phyloP scores from a whole-genome alignment of 1,140 invertebrate species.

The Papilio glaucus region DNA sequence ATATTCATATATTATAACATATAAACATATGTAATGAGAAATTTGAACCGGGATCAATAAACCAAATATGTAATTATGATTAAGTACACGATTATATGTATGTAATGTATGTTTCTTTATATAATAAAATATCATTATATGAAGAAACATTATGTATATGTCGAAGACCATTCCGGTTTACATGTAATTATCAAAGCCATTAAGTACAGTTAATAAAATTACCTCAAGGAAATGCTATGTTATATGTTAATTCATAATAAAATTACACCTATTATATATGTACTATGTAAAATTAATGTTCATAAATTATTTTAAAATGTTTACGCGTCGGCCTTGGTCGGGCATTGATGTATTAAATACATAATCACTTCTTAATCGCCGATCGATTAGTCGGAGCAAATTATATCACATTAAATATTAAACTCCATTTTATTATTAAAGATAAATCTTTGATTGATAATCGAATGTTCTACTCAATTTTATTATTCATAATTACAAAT shows the following conservation, averaged over 20 bases:
- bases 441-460: conserved; percentile 9
- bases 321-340: background rate
- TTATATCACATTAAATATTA: conserved; percentile 35
- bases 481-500: background rate
- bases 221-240: conserved; percentile 61
- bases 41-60: too few relatives aligned
- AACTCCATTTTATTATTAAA: conserved; percentile 17
- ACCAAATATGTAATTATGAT: too few relatives aligned
- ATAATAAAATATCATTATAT: conserved; percentile 40
- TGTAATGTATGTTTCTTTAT: too few relatives aligned
- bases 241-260: conserved; percentile 55
- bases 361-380: conserved; percentile 12
- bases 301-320: conserved; percentile 30
- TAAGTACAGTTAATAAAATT: conserved; percentile 59
- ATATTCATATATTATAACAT: too few relatives aligned
- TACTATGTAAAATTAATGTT: conserved; percentile 30
- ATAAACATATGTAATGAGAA: too few relatives aligned
- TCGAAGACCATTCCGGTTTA: conserved; percentile 46
- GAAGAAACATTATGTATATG: conserved; percentile 41
- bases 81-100: too few relatives aligned
- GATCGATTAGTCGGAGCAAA: conserved; percentile 37
- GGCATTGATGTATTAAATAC: background rate
- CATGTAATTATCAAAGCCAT: conserved; percentile 52
- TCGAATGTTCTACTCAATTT: background rate
- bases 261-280: conserved; percentile 44